Evolutionary conservation across 2,888 invertebrate species (phyloP).

Genomic region (Lasioglossum figueresi): DNA sequence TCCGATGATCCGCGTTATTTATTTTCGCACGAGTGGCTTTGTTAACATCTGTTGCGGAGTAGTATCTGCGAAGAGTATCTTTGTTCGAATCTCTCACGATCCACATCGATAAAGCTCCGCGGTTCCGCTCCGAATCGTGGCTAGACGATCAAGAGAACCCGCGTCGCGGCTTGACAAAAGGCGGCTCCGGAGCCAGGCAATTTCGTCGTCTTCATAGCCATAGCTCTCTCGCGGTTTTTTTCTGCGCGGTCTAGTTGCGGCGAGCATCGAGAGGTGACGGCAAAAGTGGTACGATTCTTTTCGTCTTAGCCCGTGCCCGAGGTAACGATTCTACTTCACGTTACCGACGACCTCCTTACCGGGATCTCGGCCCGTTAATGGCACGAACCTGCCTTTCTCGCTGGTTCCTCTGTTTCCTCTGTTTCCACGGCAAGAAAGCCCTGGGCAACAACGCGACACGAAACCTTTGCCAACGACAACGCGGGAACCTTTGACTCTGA

Average conservation of each 20-base stretch:
- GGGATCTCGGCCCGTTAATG: constrained; percentile 20
- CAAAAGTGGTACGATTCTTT: constrained; percentile 64
- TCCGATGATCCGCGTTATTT: neutral
- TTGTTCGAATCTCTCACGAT: constrained; percentile 24
- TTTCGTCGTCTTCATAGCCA: constrained; percentile 44
- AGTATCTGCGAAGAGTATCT: constrained; percentile 7
- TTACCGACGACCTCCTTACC: constrained; percentile 50
- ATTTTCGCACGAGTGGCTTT: constrained; percentile 11
- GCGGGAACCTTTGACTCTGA: neutral
- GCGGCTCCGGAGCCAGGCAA: constrained; percentile 29
- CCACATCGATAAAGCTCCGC: constrained; percentile 51
- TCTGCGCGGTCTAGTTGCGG: constrained; percentile 74
- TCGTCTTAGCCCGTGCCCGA: constrained; percentile 56
- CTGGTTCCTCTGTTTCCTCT: constrained; percentile 1
- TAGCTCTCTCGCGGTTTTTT: constrained; percentile 38
- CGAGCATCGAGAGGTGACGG: constrained; percentile 37
- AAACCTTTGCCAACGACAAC: neutral
- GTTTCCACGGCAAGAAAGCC: neutral
- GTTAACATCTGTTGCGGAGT: neutral
- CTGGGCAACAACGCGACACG: neutral
- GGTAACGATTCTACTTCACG: constrained; percentile 61
- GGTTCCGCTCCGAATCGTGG: constrained; percentile 71
- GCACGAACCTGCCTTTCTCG: neutral
- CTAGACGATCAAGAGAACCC: constrained; percentile 26
- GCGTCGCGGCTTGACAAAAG: constrained; percentile 28